Conservation (phyloP, 2,113 vertebrate genomes). For the Oryzias woworae region DNA sequence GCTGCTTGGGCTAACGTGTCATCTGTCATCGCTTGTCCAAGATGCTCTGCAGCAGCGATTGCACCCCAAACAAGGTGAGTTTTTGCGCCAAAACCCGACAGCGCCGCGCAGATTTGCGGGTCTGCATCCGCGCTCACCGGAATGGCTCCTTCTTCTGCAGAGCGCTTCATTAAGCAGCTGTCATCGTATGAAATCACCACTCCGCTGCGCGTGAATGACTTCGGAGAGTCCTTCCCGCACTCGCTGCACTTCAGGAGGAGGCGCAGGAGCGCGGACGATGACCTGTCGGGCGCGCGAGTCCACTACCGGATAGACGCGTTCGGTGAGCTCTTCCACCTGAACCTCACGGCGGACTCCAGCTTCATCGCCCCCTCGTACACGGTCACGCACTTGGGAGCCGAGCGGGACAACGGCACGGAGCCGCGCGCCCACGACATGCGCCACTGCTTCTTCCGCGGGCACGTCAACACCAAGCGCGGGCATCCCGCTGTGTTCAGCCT, state of each 20-base stretch:
- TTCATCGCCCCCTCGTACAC: slow-evolving; percentile 86
- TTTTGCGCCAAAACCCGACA: slow-evolving; percentile 14
- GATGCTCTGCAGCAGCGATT: slow-evolving; percentile 77
- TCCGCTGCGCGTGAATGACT: slow-evolving; percentile 89
- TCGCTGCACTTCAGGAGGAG: slow-evolving; percentile 83
- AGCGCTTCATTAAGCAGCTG: slow-evolving; percentile 85
- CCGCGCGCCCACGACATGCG: slow-evolving; percentile 74
- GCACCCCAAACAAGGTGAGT: slow-evolving; percentile 88
- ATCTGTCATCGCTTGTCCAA: slow-evolving; percentile 79
- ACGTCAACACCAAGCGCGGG: slow-evolving; percentile 82
- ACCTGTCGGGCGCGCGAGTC: slow-evolving; percentile 69
- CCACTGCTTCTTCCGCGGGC: slow-evolving; percentile 95
- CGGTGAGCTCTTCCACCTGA: slow-evolving; percentile 89
- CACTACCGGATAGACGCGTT: slow-evolving; percentile 90
- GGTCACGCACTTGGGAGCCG: slow-evolving; percentile 82
- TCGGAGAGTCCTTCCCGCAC: slow-evolving; percentile 87
- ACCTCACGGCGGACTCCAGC: slow-evolving; percentile 86
- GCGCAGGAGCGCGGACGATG: slow-evolving; percentile 78
- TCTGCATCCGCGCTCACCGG: not conserved
- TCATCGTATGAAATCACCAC: slow-evolving; percentile 91
- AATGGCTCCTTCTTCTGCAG: slow-evolving; percentile 65
- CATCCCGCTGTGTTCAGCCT: slow-evolving; percentile 88
- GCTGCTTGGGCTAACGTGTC: slow-evolving; percentile 84
- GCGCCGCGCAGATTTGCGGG: too few relatives aligned
- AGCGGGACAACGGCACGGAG: slow-evolving; percentile 36